These are phyloP conservation scores for Balaeniceps rex DNA, from an alignment of 2,113 vertebrate species.

Conservation along the genomic window DNA sequence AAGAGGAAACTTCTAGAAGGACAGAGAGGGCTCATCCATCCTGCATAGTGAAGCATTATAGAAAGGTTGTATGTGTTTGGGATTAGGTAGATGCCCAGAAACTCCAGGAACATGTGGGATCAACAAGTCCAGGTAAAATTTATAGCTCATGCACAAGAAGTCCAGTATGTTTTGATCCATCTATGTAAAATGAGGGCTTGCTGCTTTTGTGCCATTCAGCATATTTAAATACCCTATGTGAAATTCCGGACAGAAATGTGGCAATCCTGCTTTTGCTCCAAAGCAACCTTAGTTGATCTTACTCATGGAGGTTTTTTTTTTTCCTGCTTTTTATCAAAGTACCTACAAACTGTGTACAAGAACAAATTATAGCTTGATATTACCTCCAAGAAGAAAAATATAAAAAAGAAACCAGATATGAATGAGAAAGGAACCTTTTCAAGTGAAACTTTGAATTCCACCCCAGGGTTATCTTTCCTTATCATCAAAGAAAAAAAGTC, in stretches of 20 bases:
- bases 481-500: neutral
- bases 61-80: neutral
- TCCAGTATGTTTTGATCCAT: neutral
- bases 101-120: neutral
- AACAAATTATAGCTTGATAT: neutral
- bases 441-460: neutral
- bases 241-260: neutral
- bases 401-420: neutral
- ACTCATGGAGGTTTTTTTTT: neutral
- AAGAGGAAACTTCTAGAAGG: neutral
- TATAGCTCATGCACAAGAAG: neutral
- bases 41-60: neutral
- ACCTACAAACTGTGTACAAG: neutral
- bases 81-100: neutral
- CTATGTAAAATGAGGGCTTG: neutral
- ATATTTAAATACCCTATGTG: neutral
- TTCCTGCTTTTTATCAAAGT: neutral
- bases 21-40: neutral
- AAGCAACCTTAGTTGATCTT: neutral
- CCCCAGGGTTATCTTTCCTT: neutral
- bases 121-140: neutral
- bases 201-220: neutral
- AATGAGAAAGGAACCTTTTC: neutral
- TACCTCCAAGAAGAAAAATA: neutral
- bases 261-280: neutral